phyloP scores from a whole-genome alignment of 2,113 vertebrate species.

The Heloderma charlesbogerti region DNA sequence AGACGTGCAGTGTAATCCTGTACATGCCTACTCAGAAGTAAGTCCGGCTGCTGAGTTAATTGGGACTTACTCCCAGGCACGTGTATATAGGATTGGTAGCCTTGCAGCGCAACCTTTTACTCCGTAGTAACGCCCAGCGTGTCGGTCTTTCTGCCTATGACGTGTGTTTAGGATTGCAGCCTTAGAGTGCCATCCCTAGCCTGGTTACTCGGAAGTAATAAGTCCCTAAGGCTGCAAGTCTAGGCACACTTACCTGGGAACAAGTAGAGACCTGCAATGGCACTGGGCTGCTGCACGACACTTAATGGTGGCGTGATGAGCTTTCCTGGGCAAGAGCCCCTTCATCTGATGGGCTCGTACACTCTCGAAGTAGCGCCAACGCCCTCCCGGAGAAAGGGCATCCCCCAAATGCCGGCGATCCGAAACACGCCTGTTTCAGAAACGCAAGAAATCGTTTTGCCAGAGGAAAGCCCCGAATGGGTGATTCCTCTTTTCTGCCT shows the following conservation, averaged over 20 bases:
- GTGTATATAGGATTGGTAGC: neutral
- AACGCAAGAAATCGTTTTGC: constrained; percentile 73
- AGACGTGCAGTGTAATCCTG: neutral
- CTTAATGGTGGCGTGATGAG: constrained; percentile 4
- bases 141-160: neutral
- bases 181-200: neutral
- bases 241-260: neutral
- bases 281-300: neutral
- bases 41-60: neutral
- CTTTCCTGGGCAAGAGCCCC: constrained; percentile 35
- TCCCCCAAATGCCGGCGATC: constrained; percentile 65
- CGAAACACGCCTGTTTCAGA: constrained; percentile 72
- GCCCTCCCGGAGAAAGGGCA: constrained; percentile 40
- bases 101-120: neutral
- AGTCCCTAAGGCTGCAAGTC: neutral
- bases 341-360: neutral
- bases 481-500: constrained; percentile 46
- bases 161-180: neutral
- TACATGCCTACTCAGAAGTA: neutral
- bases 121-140: neutral
- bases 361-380: neutral
- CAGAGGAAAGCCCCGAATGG: constrained; percentile 62
- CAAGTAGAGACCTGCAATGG: neutral
- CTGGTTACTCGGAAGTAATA: neutral
- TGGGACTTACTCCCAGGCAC: too few relatives aligned